A percentile compares a stretch with the other conserved stretches of the same genome.
Evolutionary conservation across 2,113 vertebrate genomes (phyloP).

Genomic region (Mesembrinibis cayennensis): DNA sequence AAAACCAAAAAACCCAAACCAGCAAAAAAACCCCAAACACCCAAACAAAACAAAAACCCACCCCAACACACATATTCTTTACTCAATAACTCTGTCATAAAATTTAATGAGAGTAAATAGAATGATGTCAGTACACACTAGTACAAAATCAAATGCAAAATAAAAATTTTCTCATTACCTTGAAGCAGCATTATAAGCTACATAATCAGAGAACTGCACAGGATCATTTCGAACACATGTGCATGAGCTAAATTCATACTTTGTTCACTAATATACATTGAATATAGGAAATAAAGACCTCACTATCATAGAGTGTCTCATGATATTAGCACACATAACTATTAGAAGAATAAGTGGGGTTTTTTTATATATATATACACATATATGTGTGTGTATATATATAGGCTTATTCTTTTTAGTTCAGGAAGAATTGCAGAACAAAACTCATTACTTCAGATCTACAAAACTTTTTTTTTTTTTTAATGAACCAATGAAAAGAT

Average conservation of each 20-base stretch:
- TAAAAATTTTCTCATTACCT: neutral
- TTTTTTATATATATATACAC: neutral
- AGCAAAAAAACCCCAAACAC: neutral
- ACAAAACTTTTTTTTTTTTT: neutral
- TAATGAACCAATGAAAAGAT: neutral
- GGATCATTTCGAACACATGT: neutral
- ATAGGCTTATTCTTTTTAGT: neutral
- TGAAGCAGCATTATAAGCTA: neutral
- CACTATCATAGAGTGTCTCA: neutral
- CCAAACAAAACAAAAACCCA: neutral
- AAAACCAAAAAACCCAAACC: neutral
- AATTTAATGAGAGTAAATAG: neutral
- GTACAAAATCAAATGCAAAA: neutral
- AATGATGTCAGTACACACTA: neutral
- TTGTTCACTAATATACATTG: neutral
- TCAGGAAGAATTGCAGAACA: neutral
- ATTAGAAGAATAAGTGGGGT: neutral
- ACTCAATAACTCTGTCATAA: neutral
- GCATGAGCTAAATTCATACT: neutral
- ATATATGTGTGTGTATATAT: fast-evolving
- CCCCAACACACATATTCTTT: neutral
- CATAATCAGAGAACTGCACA: neutral
- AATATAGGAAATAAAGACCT: neutral
- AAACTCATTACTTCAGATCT: neutral
- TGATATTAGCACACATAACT: neutral